Base-by-base conservation (phyloP, 2,113 vertebrate species). In the Rousettus leschenaultii region DNA sequence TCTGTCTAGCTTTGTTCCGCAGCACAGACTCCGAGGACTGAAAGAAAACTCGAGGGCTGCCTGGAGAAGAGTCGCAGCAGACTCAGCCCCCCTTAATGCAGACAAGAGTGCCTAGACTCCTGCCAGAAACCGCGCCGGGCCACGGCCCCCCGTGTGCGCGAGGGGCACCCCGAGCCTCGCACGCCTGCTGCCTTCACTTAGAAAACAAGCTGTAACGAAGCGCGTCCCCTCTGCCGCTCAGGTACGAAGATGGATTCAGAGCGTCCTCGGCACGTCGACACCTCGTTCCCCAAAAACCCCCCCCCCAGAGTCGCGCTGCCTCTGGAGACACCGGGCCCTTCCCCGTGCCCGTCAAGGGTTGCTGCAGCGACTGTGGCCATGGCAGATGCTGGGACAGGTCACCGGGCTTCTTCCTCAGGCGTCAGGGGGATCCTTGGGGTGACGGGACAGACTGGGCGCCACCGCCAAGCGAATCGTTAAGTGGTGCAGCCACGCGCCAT, bases 91-190 rank as follows among this genome's bases (percentile, higher is more conserved):
- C 28, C 28, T 66, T 21, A 15, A 24, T 48, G 40, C 40, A 28
- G 30, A 16, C 57, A 45, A 59, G 21, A 19, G 22, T 2, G 22
- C 4, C 48, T 2, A 2, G 33, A 13, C 66, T 57, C 43, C 45
- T 55, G 48, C 74, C 13, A 33, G 26, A 4, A 40, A 21, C 40
- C 61, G n/a, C 35, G 28, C 40, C 26, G 6, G 45, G n/a, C 38
- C 8, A 22, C 1, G 15, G 15, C 51, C 59, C 35, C 48, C 18
- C 21, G 1, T 2, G 1, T 28, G 13, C 18, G 8, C 2, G 19
- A 48, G 24, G 26, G 30, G 14, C 28, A 13, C 38, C 16, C 82
- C 43, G 8, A 33, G 12, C 33, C 82, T n/a, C 43, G 28, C 5
- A 24, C 3, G 3, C 77, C 33, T 16, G 1, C 9, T 86, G 59